phyloP scores from a whole-genome alignment of 2,113 vertebrate genomes.

The Steatornis caripensis region DNA sequence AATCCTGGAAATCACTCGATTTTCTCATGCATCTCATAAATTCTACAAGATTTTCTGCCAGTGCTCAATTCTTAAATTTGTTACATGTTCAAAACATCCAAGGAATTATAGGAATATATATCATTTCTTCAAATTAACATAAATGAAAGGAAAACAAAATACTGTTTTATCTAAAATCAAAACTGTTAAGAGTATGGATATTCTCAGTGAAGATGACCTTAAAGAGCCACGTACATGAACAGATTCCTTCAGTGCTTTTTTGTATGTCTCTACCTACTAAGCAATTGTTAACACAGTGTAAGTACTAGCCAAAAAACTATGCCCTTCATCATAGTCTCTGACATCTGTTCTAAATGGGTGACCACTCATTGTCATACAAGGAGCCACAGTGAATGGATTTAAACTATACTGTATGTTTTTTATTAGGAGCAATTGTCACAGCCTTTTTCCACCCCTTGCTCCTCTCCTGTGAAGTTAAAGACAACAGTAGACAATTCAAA shows the following conservation, averaged over 20 bases:
- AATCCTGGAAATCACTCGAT: neutral
- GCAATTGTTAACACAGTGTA: neutral
- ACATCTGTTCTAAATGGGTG: neutral
- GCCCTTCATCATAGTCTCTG: neutral
- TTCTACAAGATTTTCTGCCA: neutral
- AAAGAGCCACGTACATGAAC: neutral
- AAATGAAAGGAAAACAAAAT: neutral
- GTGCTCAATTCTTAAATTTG: neutral
- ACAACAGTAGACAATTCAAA: neutral
- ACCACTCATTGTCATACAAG: neutral
- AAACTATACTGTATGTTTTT: neutral
- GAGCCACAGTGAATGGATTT: neutral
- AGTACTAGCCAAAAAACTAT: neutral
- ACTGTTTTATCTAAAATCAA: neutral
- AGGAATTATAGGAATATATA: neutral
- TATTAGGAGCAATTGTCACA: neutral
- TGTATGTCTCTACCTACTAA: neutral
- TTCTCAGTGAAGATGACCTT: neutral
- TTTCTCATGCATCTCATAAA: neutral
- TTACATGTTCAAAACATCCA: neutral
- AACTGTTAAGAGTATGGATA: neutral
- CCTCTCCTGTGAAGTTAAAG: neutral
- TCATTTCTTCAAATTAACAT: neutral
- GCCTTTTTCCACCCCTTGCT: neutral
- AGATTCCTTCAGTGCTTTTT: neutral